Base-by-base conservation (phyloP, 2,888 invertebrate species). In the Pristionchus maxplancki region DNA sequence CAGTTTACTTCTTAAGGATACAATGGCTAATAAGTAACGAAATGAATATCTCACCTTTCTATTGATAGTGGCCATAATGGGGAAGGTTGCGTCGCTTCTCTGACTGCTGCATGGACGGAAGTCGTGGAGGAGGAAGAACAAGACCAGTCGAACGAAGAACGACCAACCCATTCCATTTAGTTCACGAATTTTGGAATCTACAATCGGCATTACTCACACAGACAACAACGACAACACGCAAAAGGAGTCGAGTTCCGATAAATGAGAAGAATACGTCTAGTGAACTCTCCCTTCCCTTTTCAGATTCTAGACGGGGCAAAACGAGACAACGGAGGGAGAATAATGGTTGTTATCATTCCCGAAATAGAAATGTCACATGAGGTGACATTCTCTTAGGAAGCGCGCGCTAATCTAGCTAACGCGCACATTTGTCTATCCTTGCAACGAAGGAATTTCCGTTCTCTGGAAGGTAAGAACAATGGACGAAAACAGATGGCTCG, bases 301-400 rank as follows among this genome's bases (percentile, higher is more conserved):
- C 67, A 67, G 67, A 67, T 34, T 71, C 17, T 58, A 34, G 71
- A 62, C 67, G 34, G 67, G 5, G 34, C n/a, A n/a, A n/a, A 44
- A 44, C 11, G 8, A 44, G 44, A 44, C 44, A 11, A 44, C 44
- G 44, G 44, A 44, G 71, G 37, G 11, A 67, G 64, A 64, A 28
- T 64, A 31, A 64, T 28, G 44, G 44, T 74, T 78, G 78, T 78
- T 78, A 44, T 78, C 78, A 78, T 48, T 48, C 78, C 78, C 78
- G 78, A 78, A 78, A 78, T 78, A 78, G 78, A 78, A 78, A 44
- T 78, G 40, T 40, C 44, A 40, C n/a, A 0, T 31, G 40, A n/a
- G 40, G 48, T 78, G 78, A 13, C 44, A 78, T 44, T 48, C 40
- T 24, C 31, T 13, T 15, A 67, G 5, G 74, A 8, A 44, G 4